Percentiles rank a stretch among this genome's conserved stretches.
These are phyloP conservation scores for Machimus atricapillus DNA, from an alignment of 2,888 invertebrate species.

Conservation along the genomic window DNA sequence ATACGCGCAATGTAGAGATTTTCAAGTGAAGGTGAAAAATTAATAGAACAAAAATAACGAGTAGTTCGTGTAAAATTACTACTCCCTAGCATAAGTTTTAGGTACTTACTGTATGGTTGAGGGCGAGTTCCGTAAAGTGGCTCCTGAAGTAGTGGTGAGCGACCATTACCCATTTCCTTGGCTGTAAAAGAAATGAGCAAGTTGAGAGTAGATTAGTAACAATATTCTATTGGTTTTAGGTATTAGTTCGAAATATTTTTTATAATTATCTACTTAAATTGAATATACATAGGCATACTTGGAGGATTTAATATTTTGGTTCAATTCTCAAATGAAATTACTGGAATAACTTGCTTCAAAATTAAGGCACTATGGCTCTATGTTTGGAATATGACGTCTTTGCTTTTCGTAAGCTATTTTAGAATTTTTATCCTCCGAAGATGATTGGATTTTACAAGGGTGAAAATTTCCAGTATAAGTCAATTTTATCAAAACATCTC, in stretches of 20 bases:
- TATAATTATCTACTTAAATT: not conserved
- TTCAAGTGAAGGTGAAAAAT: not conserved
- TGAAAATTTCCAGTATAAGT: not conserved
- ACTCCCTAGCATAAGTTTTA: not conserved
- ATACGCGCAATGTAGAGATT: no score
- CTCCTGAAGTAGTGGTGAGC: slow-evolving; percentile 86
- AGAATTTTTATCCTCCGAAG: not conserved
- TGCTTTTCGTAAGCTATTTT: not conserved
- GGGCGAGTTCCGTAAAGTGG: slow-evolving; percentile 88
- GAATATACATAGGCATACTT: not conserved
- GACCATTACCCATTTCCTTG: slow-evolving; percentile 66
- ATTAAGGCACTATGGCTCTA: not conserved
- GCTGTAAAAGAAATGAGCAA: slow-evolving; percentile 60
- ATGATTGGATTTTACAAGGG: not conserved
- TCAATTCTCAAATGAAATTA: not conserved
- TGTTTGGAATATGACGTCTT: not conserved
- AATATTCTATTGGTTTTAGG: not conserved
- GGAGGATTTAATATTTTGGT: not conserved
- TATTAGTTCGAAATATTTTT: not conserved
- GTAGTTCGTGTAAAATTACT: not conserved
- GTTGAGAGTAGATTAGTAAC: not conserved
- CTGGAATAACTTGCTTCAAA: not conserved
- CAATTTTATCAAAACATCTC: not conserved
- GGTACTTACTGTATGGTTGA: slow-evolving; percentile 85
- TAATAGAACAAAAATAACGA: not conserved